A percentile compares a stretch with the other conserved stretches of the same genome.
These are phyloP conservation scores for Psittacus erithacus DNA, from an alignment of 2,113 vertebrate species.

Conservation along the genomic window DNA sequence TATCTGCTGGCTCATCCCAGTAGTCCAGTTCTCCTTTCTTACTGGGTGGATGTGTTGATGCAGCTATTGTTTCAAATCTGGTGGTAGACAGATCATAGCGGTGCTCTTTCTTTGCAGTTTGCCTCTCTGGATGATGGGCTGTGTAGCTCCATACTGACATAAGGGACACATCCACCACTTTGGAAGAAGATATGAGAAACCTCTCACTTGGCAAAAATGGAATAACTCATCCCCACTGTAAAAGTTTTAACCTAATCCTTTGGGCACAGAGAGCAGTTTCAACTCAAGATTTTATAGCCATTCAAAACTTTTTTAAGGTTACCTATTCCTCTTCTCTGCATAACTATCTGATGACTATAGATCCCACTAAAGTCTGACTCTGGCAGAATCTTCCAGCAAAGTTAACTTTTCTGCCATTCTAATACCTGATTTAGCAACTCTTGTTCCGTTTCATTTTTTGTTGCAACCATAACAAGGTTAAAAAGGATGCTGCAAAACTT, in stretches of 20 bases:
- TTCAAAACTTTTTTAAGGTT: slow-evolving; percentile 4
- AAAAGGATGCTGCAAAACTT: background rate
- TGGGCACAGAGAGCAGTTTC: background rate
- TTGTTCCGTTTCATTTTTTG: background rate
- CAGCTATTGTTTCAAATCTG: slow-evolving; percentile 42
- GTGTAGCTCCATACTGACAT: background rate
- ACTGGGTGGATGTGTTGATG: slow-evolving; percentile 8
- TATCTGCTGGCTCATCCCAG: slow-evolving; percentile 38
- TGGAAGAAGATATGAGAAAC: slow-evolving; percentile 28
- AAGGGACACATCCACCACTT: background rate
- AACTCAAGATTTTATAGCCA: background rate
- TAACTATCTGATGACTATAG: background rate
- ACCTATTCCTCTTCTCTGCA: background rate
- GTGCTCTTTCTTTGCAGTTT: background rate
- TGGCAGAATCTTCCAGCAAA: background rate
- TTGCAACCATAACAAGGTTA: background rate
- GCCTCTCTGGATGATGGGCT: background rate
- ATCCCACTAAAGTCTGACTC: background rate
- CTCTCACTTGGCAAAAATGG: background rate
- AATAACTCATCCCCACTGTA: background rate
- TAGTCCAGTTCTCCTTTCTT: slow-evolving; percentile 15
- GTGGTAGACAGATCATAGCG: background rate
- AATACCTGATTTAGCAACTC: background rate
- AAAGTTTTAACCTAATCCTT: slow-evolving; percentile 8
- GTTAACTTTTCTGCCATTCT: background rate